Base-by-base conservation (phyloP, 2,113 vertebrate species). In the Nycticebus coucang region DNA sequence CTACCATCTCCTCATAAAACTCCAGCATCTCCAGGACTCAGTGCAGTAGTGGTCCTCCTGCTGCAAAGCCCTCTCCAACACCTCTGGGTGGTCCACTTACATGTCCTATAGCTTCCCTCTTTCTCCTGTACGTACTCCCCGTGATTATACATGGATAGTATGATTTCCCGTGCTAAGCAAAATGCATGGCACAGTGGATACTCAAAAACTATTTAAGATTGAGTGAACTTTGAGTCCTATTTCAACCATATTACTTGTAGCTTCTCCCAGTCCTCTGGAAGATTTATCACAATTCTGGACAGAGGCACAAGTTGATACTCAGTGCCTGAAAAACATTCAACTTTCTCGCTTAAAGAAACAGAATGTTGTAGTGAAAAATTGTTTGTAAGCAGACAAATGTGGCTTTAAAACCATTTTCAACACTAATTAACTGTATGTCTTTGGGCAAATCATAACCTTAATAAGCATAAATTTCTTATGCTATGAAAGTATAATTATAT, bases 371-470 rank as follows among this genome's bases (percentile, higher is more conserved):
- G 28, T 17, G 10, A 72, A 68, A 87, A 87, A 15, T 41, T 35
- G 66, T 35, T 60, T 81, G 15, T 55, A 93, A 74, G 50, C 30
- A 92, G 28, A 84, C 0, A 94, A n/a, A 33, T 19, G 9, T 89
- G 21, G 60, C 82, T 79, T 95, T n/a, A 82, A 94, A 96, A 88
- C 30, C 78, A 85, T n/a, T 22, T 26, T 80, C 12, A 35, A n/a
- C 18, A 77, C 35, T 66, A 83, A 95, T 62, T 60, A 90, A 64
- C 9, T 66, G 4, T 28, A 41, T 53, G 19, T 57, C 55, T 72
- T 37, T 62, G n/a, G 18, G 59, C 9, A 94, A 88, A 79, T n/a
- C 13, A 55, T 4, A 79, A 53, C 72, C 24, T 84, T n/a, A 88
- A 66, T 11, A 78, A 28, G n/a, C 10, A 87, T n/a, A 5, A 10